Evolutionary conservation across 92 coral and sea anemone genomes (phyloP), one percentile per base, ranked within the genome.

Genomic region (Parazoanthus atlanticus): DNA sequence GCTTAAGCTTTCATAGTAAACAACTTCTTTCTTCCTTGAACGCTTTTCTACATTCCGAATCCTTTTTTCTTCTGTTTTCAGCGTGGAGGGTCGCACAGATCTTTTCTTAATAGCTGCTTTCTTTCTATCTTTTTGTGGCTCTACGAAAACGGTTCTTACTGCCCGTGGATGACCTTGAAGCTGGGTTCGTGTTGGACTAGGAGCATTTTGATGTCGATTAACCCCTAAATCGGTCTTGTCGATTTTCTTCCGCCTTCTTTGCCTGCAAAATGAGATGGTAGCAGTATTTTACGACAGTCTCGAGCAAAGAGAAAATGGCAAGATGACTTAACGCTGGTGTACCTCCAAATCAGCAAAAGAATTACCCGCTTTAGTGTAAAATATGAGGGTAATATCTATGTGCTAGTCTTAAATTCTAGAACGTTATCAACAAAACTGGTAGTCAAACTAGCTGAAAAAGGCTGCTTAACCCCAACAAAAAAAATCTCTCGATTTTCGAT

Each of bases 1-100:
- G 78, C 97, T 95, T 70, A 97, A 78, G 43, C 91, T 90, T 74
- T 86, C 90, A 29, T 88, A 90, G 33, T 84, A 83, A 25, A 90
- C 78, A 41, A 31, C 5, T n/a, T 84, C 76, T 30, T 71, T 84
- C 6, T 19, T 26, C 40, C 10, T 84, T 46, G 78, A 30, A 0
- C 28, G 36, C 33, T 70, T 84, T 41, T 26, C 65, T 30, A 12
- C 79, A 33, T 43, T 13, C 31, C 1, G 11, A 36, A 15, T 36
- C 12, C 0, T 26, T 36, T 65, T 13, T 28, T 15, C 56, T 26
- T 49, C 52, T 26, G 54, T 70, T 74, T 41, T 69, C 61, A 26
- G 61, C 2, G 76, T 43, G 21, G 21, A 34, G 78, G 87, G 28
- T 67, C 47, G 43, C 5, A 30, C 12, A 8, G 77, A 21, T 6